Evolutionary conservation across 2,113 vertebrate genomes (phyloP), one percentile per base, ranked within the genome.

Genomic region (Silurus asotus): DNA sequence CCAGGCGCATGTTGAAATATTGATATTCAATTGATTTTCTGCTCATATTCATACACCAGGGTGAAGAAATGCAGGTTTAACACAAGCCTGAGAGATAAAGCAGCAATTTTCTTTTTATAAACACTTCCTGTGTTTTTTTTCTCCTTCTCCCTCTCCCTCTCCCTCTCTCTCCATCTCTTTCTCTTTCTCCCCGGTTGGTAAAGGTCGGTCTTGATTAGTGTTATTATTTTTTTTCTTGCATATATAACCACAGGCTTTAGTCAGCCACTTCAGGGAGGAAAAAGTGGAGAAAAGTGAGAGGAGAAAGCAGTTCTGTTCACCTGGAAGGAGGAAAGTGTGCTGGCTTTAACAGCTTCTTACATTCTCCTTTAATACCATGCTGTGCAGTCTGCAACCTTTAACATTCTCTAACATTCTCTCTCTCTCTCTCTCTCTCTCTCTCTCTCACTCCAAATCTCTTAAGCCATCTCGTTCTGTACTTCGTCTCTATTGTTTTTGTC

Each of bases 181-280:
- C 37, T 37, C 37, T 37, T 37, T 8, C 48, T 87, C 82, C 72
- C 86, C 81, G 58, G 67, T 79, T 62, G 59, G 25, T 56, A 82
- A 92, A 93, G 90, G 92, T 93, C 91, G 88, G 51, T 92, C 91
- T 91, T 92, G 92, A 93, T 93, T 82, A 87, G 19, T 72, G 82
- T 89, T 90, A 93, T 93, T 90, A 92, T 89, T 92, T 88, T 87
- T 89, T 87, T 70, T 67, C 90, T 85, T 59, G 90, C 91, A 91
- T 48, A 83, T 87, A 81, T 89, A 61, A 86, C 86, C 86, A 69
- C 65, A 87, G 51, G 67, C 64, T 64, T 37, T 88, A 55, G 83
- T 77, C 86, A 84, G 86, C 61, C 85, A 74, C 88, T 65, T 85
- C 14, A 56, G 85, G 56, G 83, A 85, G 86, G 82, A 59, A 88